A percentile compares a stretch with the other conserved stretches of the same genome.
These are phyloP conservation scores for Morelia viridis DNA, from an alignment of 2,797 vertebrate species.

Conservation along the genomic window DNA sequence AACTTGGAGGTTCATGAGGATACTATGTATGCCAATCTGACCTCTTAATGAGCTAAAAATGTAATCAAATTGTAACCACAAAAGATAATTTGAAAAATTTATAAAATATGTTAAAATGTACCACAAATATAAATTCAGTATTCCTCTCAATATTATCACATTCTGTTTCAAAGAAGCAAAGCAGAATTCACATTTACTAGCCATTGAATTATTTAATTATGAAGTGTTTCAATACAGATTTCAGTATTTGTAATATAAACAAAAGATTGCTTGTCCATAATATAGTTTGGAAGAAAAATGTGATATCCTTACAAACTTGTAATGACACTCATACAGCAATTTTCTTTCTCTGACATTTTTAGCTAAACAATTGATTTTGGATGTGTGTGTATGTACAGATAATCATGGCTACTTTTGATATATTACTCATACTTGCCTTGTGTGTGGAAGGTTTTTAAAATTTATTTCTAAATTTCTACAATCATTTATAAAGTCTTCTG, in stretches of 20 bases:
- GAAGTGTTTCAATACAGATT: neutral
- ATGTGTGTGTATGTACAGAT: neutral
- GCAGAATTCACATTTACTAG: neutral
- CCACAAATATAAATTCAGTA: neutral
- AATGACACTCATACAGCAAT: neutral
- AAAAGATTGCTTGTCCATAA: neutral
- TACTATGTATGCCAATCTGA: neutral
- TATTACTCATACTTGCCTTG: neutral
- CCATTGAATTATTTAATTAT: neutral
- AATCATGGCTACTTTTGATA: neutral
- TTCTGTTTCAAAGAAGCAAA: neutral
- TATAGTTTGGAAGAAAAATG: neutral
- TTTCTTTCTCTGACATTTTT: neutral
- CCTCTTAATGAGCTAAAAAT: neutral
- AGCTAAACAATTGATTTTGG: neutral
- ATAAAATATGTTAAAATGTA: neutral
- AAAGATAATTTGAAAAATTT: neutral
- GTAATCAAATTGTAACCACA: neutral
- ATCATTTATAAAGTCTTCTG: neutral
- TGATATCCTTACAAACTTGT: neutral
- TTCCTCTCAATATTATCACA: neutral
- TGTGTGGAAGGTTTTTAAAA: neutral
- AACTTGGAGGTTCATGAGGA: neutral
- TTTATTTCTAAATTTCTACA: neutral
- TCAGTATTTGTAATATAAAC: neutral